Percentiles rank a stretch among this genome's conserved stretches.
phyloP scores from a whole-genome alignment of 2,888 invertebrate genomes.

The Eulithis testata region DNA sequence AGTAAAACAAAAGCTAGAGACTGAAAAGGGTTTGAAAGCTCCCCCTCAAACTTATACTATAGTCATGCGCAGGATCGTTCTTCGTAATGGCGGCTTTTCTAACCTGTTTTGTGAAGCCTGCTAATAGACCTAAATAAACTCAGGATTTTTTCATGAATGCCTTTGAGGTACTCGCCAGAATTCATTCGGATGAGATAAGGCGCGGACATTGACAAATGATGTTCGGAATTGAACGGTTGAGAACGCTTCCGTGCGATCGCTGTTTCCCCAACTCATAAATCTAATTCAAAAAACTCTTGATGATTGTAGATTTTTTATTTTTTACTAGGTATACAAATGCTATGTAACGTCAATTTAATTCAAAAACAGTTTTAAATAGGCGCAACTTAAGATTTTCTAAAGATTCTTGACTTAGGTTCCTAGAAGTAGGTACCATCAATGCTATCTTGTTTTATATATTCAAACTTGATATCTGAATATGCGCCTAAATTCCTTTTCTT shows the following conservation, averaged over 20 bases:
- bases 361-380: too few species aligned
- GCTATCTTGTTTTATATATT: too few species aligned
- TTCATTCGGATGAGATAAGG: constrained; percentile 68
- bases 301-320: constrained; percentile 62
- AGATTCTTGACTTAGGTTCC: too few species aligned
- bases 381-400: too few species aligned
- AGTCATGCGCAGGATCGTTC: neutral
- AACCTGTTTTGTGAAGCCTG: neutral
- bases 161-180: constrained; percentile 52
- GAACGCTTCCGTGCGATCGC: constrained; percentile 58
- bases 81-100: neutral
- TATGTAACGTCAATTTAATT: neutral
- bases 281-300: constrained; percentile 73
- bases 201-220: constrained; percentile 73
- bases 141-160: constrained; percentile 12
- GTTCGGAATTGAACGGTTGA: constrained; percentile 58
- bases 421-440: too few species aligned
- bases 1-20: neutral
- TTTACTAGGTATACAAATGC: constrained; percentile 43
- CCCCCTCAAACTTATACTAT: too few species aligned
- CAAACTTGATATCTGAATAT: too few species aligned
- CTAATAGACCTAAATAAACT: neutral
- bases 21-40: too few species aligned
- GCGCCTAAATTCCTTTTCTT: too few species aligned
- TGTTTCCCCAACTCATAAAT: constrained; percentile 66